These are phyloP conservation scores for Tupiocoris notatus DNA, from an alignment of 2,888 invertebrate genomes.

Conservation along the genomic window DNA sequence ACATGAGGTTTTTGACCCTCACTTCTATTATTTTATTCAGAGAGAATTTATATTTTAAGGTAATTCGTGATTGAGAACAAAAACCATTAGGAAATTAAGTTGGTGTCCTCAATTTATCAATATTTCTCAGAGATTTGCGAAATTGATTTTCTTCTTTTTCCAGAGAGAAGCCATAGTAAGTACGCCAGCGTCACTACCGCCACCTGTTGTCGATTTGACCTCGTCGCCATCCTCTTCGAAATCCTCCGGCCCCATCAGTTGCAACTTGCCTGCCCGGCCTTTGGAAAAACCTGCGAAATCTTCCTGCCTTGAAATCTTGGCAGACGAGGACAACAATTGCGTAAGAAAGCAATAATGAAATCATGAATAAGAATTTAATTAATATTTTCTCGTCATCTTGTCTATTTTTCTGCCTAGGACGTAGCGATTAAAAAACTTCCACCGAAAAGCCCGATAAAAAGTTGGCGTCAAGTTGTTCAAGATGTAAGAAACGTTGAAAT, in stretches of 20 bases:
- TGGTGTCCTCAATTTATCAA: too few species aligned
- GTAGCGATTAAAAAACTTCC: constrained; percentile 1
- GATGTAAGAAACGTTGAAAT: neutral
- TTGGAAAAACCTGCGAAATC: constrained; percentile 18
- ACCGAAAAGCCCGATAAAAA: constrained; percentile 14
- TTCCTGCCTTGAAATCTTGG: constrained; percentile 16
- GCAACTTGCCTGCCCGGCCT: neutral
- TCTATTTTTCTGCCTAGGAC: too few species aligned
- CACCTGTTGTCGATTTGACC: neutral
- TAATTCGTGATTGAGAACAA: too few species aligned
- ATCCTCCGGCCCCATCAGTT: neutral
- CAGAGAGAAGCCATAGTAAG: neutral
- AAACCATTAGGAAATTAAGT: too few species aligned
- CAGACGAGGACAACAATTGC: constrained; percentile 6
- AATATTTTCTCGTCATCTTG: too few species aligned
- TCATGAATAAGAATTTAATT: too few species aligned
- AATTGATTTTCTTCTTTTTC: too few species aligned
- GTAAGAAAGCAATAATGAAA: neutral
- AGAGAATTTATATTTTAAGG: too few species aligned
- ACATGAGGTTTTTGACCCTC: too few species aligned
- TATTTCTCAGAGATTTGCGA: too few species aligned
- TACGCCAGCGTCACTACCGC: neutral
- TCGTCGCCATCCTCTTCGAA: neutral
- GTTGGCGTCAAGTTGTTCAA: neutral
- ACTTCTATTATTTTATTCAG: too few species aligned